Conservation (phyloP, 92 coral and sea anemone species). For the Muricea muricata region DNA sequence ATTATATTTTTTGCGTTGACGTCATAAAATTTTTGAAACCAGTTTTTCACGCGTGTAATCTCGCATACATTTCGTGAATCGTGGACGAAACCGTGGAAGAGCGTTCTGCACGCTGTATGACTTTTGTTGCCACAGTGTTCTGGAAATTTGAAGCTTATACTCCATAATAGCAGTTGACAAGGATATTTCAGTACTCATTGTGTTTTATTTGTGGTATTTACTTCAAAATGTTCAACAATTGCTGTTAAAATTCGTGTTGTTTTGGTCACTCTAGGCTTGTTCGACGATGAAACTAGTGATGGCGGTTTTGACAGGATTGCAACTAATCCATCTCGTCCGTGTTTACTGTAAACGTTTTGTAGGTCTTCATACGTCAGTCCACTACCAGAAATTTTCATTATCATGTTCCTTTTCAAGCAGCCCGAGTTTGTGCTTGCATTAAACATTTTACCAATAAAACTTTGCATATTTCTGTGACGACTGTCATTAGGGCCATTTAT, state of each 20-base stretch:
- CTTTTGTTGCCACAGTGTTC: no score
- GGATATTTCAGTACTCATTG: no score
- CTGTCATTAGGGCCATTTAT: slow-evolving; percentile 42
- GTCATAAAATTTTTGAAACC: no score
- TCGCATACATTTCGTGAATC: no score
- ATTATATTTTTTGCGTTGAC: no score
- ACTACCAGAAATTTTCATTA: slow-evolving; percentile 51
- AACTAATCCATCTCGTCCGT: slow-evolving; percentile 44
- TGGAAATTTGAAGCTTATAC: no score
- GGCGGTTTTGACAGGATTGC: slow-evolving; percentile 21
- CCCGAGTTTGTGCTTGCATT: slow-evolving; percentile 5
- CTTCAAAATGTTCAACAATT: slow-evolving; percentile 32
- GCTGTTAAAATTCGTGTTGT: slow-evolving; percentile 31
- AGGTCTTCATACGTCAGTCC: slow-evolving; percentile 65
- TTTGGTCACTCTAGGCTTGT: slow-evolving; percentile 25
- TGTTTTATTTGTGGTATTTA: no score
- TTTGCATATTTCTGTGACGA: slow-evolving; percentile 57
- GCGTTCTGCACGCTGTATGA: no score
- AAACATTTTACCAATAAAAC: slow-evolving; percentile 56
- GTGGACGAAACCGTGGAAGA: no score
- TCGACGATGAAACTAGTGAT: background rate
- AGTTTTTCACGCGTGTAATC: no score
- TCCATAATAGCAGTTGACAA: no score
- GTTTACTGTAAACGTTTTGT: slow-evolving; percentile 3
- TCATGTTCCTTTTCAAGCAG: slow-evolving; percentile 41